Conservation (phyloP, 2,113 vertebrate species). For the Empidonax traillii region DNA sequence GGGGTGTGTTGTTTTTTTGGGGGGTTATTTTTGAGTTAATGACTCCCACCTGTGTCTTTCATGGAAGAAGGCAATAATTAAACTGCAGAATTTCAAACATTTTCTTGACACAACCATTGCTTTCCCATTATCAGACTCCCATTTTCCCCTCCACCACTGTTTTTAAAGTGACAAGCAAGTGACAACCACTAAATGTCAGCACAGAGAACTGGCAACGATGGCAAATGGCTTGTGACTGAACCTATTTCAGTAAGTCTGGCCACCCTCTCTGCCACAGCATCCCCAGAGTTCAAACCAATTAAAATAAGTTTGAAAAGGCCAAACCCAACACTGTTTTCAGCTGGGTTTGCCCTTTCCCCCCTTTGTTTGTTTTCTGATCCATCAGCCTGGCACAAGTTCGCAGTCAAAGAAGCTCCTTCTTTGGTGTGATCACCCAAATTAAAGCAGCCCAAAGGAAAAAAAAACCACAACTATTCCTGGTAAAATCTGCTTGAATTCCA, state of each 20-base stretch:
- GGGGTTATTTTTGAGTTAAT: not conserved
- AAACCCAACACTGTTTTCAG: not conserved
- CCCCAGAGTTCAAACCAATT: not conserved
- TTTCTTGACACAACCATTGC: not conserved
- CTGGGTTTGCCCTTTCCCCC: not conserved
- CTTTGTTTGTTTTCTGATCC: not conserved
- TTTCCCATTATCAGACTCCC: not conserved
- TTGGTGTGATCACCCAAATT: accelerated
- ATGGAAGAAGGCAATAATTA: slow-evolving; percentile 32
- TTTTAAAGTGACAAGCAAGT: not conserved
- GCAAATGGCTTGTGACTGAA: not conserved
- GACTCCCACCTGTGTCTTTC: slow-evolving; percentile 37
- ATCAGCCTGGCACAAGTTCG: not conserved
- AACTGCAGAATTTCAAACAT: not conserved
- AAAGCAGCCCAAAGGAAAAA: not conserved
- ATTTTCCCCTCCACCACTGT: not conserved
- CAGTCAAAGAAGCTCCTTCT: not conserved
- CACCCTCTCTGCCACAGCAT: not conserved
- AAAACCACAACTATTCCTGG: not conserved
- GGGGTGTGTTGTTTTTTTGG: not conserved
- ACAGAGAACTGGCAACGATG: not conserved
- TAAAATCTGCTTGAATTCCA: not conserved
- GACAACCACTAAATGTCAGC: slow-evolving; percentile 7
- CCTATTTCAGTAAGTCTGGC: not conserved
- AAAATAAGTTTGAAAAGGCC: not conserved